Evolutionary conservation across 2,113 vertebrate species (phyloP), one percentile per base, ranked within the genome.

Genomic region (Perca flavescens): DNA sequence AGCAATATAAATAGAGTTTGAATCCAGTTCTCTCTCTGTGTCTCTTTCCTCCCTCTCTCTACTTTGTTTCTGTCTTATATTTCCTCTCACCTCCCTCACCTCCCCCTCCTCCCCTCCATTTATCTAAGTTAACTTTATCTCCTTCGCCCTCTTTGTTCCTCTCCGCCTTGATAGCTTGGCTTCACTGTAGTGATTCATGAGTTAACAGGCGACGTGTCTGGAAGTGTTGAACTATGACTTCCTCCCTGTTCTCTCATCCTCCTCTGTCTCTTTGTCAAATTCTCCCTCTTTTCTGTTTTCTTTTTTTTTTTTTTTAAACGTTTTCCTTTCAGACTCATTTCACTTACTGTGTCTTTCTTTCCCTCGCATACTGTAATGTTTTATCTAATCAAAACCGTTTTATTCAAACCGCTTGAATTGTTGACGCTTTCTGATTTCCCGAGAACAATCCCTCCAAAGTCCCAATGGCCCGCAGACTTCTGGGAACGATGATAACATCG

Each of bases 181-280:
- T 80, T 67, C 80, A 74, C 65, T 70, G 43, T 1, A 6, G 43
- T 88, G 87, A 88, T 76, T 82, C 19, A 85, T 78, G 56, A n/a
- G 8, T 63, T 64, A 58, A 77, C 12, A 22, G 80, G 58, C 74
- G 53, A 79, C 70, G 46, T n/a, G 72, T 79, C 81, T 77, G 73
- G 2, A 74, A 75, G 65, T 53, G 70, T 21, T 83, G 84, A 91
- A 72, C 69, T 46, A 52, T 57, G 61, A 75, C 89, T 81, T 91
- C 86, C 77, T 83, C 78, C 40, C 28, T 74, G 34, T 34, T 34
- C 34, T 34, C 49, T 78, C 61, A 68, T 46, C 79, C 28, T 52
- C 46, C 25, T 66, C 49, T 19, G 25, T 49, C 52, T 68, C 47
- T 75, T 19, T n/a, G 19, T 67, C 28, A 47, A 15, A n/a, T 2